These are phyloP conservation scores for Bubo blakistoni DNA, from an alignment of 2,113 vertebrate genomes.

Conservation along the genomic window DNA sequence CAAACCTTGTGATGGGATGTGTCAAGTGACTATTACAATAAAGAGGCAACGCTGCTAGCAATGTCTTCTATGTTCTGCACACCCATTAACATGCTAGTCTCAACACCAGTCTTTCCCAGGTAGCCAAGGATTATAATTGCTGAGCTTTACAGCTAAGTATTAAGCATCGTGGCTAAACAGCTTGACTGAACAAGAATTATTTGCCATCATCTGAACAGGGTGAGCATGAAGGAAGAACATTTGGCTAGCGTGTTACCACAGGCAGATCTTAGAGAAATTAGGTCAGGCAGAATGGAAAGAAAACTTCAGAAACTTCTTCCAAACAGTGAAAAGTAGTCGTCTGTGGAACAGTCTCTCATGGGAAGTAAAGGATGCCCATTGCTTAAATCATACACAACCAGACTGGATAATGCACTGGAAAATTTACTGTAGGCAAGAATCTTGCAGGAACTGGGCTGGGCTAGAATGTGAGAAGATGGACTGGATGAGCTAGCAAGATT, in stretches of 20 bases:
- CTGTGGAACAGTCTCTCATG: background rate
- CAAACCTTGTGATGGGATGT: background rate
- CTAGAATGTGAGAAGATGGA: background rate
- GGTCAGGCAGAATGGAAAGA: slow-evolving; percentile 1
- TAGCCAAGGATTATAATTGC: background rate
- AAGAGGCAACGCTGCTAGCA: background rate
- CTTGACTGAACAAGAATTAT: slow-evolving; percentile 9
- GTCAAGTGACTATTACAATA: background rate
- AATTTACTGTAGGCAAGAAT: background rate
- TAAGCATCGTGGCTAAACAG: background rate
- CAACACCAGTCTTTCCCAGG: background rate
- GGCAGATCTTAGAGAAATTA: background rate
- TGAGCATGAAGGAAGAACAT: background rate
- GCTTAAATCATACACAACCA: background rate
- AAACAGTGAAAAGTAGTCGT: background rate
- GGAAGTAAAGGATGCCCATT: background rate
- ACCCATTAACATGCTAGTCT: background rate
- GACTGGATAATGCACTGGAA: slow-evolving; percentile 6
- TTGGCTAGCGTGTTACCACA: background rate
- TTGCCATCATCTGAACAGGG: background rate
- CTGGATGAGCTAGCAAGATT: background rate
- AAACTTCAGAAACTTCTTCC: background rate
- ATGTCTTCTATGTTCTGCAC: background rate
- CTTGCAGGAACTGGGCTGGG: background rate
- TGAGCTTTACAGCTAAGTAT: background rate